Evolutionary conservation across 2,888 invertebrate species (phyloP).

Genomic region (Teleiodes luculella): DNA sequence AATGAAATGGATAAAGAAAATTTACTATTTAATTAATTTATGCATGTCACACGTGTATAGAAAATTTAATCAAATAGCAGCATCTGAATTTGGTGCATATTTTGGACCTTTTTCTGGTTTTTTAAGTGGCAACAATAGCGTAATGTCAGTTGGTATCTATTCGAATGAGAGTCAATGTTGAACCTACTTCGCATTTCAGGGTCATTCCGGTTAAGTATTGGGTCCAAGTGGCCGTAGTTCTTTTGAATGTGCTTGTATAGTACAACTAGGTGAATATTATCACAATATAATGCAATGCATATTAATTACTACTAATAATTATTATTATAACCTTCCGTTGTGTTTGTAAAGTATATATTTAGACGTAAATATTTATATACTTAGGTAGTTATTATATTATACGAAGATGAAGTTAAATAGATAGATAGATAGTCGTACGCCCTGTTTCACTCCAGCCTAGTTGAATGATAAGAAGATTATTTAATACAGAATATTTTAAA

Average conservation of each 20-base stretch:
- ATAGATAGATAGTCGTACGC: conserved; percentile 6
- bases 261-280: conserved; percentile 8
- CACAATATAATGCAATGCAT: conserved; percentile 1
- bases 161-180: neutral
- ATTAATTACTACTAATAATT: no score
- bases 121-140: no score
- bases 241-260: conserved; percentile 7
- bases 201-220: conserved; percentile 15
- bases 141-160: no score
- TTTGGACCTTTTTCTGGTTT: no score
- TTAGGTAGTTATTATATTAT: neutral
- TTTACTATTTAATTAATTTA: no score
- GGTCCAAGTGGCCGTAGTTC: conserved; percentile 11
- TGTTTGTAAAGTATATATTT: neutral
- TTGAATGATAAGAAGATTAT: neutral
- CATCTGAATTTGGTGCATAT: no score
- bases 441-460: conserved; percentile 2
- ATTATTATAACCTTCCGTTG: conserved; percentile 6
- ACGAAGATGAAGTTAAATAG: neutral
- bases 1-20: no score
- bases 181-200: conserved; percentile 12
- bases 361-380: neutral
- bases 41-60: no score
- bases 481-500: neutral
- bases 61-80: no score